A percentile compares a stretch with the other conserved stretches of the same genome.
These are phyloP conservation scores for Drosophila santomea DNA, from an alignment of 1,140 invertebrate genomes.

Conservation along the genomic window DNA sequence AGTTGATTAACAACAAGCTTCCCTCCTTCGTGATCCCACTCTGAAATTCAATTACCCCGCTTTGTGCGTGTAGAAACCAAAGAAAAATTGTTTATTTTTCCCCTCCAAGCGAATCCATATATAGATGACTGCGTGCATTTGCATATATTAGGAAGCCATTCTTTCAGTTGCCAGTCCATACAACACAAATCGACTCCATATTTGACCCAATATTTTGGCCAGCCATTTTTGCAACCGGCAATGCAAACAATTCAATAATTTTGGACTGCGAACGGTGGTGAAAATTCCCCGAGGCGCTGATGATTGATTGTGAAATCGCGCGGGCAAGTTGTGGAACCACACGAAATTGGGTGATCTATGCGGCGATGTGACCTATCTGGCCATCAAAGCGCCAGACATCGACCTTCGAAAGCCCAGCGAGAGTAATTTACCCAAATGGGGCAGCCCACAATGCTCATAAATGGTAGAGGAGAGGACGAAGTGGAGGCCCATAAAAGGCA, in stretches of 20 bases:
- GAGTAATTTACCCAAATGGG: background rate
- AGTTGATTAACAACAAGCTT: slow-evolving; percentile 35
- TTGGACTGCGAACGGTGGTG: slow-evolving; percentile 25
- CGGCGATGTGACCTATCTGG: slow-evolving; percentile 47
- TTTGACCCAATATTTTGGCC: slow-evolving; percentile 51
- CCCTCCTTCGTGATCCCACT: slow-evolving; percentile 13
- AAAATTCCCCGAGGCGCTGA: slow-evolving; percentile 31
- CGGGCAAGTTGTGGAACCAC: background rate
- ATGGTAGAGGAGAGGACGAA: slow-evolving; percentile 1
- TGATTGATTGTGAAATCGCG: slow-evolving; percentile 57
- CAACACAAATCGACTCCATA: slow-evolving; percentile 18
- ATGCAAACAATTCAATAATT: slow-evolving; percentile 68
- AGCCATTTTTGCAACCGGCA: background rate
- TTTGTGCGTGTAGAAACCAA: slow-evolving; percentile 24
- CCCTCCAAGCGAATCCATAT: background rate
- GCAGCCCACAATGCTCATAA: background rate
- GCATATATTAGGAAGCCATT: slow-evolving; percentile 53
- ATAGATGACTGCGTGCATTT: slow-evolving; percentile 49
- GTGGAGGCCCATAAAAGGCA: background rate
- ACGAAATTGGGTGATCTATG: slow-evolving; percentile 31
- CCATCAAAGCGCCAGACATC: slow-evolving; percentile 3
- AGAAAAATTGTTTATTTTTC: slow-evolving; percentile 52
- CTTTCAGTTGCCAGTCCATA: slow-evolving; percentile 12
- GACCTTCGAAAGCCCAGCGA: background rate
- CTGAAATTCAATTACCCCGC: slow-evolving; percentile 55